These are phyloP conservation scores for Amphipoea lucens DNA, from an alignment of 2,888 invertebrate species.

Conservation along the genomic window DNA sequence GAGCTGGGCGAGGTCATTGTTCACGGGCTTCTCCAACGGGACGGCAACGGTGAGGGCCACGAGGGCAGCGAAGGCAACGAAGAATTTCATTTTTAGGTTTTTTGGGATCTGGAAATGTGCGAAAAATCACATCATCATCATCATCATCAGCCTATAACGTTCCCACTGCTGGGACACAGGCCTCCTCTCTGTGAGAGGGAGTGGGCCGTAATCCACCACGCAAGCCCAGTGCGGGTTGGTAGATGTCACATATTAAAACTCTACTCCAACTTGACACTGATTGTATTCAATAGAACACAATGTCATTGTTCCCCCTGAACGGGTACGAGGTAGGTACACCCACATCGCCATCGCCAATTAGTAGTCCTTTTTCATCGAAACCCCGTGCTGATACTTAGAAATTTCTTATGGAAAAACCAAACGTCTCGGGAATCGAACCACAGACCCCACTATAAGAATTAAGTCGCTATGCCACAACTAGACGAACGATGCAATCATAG, in stretches of 20 bases:
- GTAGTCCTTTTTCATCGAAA: neutral
- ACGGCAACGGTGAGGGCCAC: conserved; percentile 74
- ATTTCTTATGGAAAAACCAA: neutral
- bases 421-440: neutral
- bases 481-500: neutral
- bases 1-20: conserved; percentile 61
- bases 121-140: neutral
- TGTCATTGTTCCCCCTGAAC: neutral
- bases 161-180: too few species aligned
- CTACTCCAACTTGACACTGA: neutral
- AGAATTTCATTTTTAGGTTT: conserved; percentile 77
- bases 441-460: neutral
- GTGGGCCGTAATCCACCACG: too few species aligned
- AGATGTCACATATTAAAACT: too few species aligned
- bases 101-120: conserved; percentile 64
- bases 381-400: neutral
- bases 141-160: too few species aligned
- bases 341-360: neutral
- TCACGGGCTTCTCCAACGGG: conserved; percentile 66
- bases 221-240: too few species aligned
- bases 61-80: conserved; percentile 76
- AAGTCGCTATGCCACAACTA: too few species aligned
- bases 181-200: too few species aligned
- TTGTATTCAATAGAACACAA: neutral
- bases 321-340: neutral